Evolutionary conservation across 2,113 vertebrate genomes (phyloP).

Genomic region (Mustelus asterias): DNA sequence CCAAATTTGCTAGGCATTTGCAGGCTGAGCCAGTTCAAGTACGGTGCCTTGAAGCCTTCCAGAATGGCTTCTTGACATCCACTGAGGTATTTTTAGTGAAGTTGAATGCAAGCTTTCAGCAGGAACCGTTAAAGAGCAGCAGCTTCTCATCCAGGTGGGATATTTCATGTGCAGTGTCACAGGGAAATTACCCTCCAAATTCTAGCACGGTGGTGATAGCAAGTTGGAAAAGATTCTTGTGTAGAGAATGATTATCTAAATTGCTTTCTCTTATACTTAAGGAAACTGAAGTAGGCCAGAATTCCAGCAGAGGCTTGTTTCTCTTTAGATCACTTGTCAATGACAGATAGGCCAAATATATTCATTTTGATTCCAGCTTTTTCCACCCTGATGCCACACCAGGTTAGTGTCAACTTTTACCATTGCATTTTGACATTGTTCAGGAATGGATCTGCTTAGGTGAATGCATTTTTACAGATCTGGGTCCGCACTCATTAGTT

Average conservation of each 20-base stretch:
- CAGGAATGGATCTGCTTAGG: background rate
- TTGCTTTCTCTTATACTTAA: background rate
- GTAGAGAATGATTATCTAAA: background rate
- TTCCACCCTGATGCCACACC: background rate
- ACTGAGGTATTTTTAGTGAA: background rate
- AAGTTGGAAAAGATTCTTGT: background rate
- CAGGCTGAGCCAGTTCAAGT: background rate
- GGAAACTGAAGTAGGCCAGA: background rate
- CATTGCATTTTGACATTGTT: background rate
- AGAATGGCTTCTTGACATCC: background rate
- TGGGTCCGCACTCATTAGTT: background rate
- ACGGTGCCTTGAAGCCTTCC: background rate
- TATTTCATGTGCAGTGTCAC: background rate
- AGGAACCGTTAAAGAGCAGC: background rate
- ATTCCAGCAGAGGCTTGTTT: background rate
- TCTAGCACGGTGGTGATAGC: background rate
- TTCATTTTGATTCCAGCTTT: background rate
- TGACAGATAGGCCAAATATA: background rate
- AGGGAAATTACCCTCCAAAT: background rate
- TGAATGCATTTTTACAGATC: background rate
- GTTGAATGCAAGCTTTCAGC: background rate
- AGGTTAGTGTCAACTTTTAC: background rate
- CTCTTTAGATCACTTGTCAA: background rate
- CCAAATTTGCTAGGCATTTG: background rate
- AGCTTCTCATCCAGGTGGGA: background rate